These are phyloP conservation scores for Kryphioiulus occultus DNA, from an alignment of 2,888 invertebrate species.

Conservation along the genomic window DNA sequence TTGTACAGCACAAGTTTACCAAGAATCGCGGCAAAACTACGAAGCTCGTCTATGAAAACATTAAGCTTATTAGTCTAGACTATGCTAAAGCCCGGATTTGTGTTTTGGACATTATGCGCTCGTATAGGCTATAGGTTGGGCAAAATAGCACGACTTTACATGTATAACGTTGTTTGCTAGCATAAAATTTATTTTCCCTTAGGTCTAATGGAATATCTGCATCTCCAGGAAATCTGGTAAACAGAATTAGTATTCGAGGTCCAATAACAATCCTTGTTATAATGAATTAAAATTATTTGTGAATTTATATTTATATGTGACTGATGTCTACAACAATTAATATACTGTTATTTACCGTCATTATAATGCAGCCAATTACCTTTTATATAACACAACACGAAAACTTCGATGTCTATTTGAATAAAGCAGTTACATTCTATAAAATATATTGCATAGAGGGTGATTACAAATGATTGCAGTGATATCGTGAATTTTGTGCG, in stretches of 20 bases:
- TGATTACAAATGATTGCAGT: too few species aligned
- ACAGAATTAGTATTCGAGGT: neutral
- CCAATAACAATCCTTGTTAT: neutral
- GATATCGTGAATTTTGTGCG: too few species aligned
- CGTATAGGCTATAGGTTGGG: neutral
- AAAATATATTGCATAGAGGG: too few species aligned
- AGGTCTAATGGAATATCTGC: neutral
- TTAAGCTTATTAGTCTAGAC: neutral
- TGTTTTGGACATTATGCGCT: neutral
- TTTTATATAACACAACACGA: too few species aligned
- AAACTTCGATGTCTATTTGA: too few species aligned
- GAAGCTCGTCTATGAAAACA: neutral
- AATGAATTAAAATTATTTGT: neutral
- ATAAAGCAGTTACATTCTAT: too few species aligned
- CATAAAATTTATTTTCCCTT: neutral
- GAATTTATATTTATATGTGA: neutral
- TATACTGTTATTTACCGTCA: neutral
- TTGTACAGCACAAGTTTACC: neutral
- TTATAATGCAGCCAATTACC: too few species aligned
- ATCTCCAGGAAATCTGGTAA: neutral
- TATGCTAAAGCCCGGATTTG: neutral
- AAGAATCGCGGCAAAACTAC: neutral
- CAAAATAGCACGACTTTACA: neutral
- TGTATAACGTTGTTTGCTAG: neutral
- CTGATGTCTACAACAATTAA: neutral